Evolutionary conservation across 2,113 vertebrate species (phyloP), one percentile per base, ranked within the genome.

Genomic region (Upupa epops): DNA sequence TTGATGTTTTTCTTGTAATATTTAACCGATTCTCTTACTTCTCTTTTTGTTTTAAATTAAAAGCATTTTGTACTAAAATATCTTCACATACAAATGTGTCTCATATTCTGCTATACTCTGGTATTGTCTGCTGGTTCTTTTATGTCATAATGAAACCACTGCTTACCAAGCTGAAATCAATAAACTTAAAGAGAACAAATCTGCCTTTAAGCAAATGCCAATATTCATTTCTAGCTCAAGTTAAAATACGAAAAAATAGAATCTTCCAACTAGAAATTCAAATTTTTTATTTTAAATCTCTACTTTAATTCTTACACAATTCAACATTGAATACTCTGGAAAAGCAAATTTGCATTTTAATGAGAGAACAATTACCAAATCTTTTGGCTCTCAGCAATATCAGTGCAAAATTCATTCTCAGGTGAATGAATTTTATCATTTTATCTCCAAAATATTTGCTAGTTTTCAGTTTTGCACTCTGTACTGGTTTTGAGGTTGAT

Each of bases 151-250:
- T 25, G 31, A 86, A 89, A 32, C 29, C 3, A 69, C 22, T 40
- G 11, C 9, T 65, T 60, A 49, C 10, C 45, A 80, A 80, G 34
- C 12, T 92, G 76, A 73, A 90, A 94, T 88, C 56, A 66, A 77
- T 80, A 83, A 76, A 42, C 8, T 74, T 83, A 59, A 90, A 93
- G 80, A 46, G 56, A 72, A 93, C 22, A 89, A 80, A 80, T 59
- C 8, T 83, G 29, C 68, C 68, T 88, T 86, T 83, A 86, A 88
- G 42, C 19, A 94, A 83, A 86, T 70, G 48, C 10, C 86, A 83
- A 66, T 86, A 71, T 52, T 49, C 3, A 42, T 54, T 69, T 90
- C 28, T 70, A 65, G 13, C 65, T 88, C 48, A 91, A 80, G 29
- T 5, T 51, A 80, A 83, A 88, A 66, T 90, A 80, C 25, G 7